Evolutionary conservation across 2,888 invertebrate species (phyloP).

Genomic region (Eilema depressum): DNA sequence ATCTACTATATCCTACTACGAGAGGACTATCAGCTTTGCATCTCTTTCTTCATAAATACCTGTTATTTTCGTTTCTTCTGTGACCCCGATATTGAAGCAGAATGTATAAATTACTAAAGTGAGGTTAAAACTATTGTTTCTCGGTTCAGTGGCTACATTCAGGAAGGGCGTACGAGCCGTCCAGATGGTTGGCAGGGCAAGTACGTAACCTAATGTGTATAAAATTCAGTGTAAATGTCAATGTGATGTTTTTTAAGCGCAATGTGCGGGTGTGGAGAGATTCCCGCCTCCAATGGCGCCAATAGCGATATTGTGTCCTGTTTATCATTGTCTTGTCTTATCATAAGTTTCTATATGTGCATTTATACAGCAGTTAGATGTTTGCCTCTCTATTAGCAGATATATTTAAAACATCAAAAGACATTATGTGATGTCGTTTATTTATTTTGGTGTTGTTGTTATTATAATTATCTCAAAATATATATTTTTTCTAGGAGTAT

Average conservation of each 20-base stretch:
- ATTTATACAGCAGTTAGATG: conserved; percentile 84
- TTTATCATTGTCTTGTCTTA: conserved; percentile 82
- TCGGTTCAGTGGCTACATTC: conserved; percentile 98
- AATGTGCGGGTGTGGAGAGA: conserved; percentile 55
- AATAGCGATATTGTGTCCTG: conserved; percentile 83
- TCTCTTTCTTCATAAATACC: conserved; percentile 73
- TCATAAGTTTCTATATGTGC: conserved; percentile 83
- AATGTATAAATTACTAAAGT: conserved; percentile 65
- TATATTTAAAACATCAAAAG: conserved; percentile 76
- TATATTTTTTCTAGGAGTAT: conserved; percentile 77
- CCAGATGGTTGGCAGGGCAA: conserved; percentile 99
- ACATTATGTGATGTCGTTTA: conserved; percentile 80
- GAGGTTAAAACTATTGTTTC: conserved; percentile 79
- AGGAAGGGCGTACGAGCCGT: conserved; percentile 99
- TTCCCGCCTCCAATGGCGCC: conserved; percentile 59
- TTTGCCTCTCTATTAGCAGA: conserved; percentile 84
- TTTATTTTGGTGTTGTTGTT: conserved; percentile 84
- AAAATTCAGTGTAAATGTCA: conserved; percentile 79
- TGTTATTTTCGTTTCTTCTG: conserved; percentile 68
- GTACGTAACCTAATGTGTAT: conserved; percentile 91
- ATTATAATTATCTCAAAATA: conserved; percentile 68
- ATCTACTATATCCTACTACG: conserved; percentile 45
- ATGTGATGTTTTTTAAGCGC: conserved; percentile 79
- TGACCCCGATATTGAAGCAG: conserved; percentile 62
- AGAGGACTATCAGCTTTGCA: conserved; percentile 71